These are phyloP conservation scores for Paralinhomoeus sp. DNA, from an alignment of 2,888 invertebrate species.

Conservation along the genomic window DNA sequence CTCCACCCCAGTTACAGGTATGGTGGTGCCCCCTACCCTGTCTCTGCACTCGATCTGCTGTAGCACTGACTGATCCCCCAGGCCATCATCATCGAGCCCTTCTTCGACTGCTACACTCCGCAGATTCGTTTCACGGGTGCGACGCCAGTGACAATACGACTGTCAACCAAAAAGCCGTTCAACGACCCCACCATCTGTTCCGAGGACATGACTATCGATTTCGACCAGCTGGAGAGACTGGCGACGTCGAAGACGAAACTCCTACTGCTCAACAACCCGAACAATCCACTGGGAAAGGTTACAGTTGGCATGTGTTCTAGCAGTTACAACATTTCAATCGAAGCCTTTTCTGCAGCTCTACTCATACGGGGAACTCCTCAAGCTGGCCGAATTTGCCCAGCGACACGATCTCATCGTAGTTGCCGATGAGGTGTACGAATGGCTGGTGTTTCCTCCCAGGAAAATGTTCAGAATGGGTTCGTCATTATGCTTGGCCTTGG, in stretches of 20 bases:
- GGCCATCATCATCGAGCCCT: constrained; percentile 91
- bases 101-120: constrained; percentile 89
- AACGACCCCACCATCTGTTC: too few relatives aligned
- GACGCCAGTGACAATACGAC: constrained; percentile 58
- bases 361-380: constrained; percentile 28
- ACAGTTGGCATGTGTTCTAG: constrained; percentile 26
- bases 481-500: constrained; percentile 12
- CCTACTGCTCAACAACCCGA: constrained; percentile 80
- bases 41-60: background rate
- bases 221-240: constrained; percentile 47
- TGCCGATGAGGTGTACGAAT: constrained; percentile 94
- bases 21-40: background rate
- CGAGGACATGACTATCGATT: constrained; percentile 72
- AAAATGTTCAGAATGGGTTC: constrained; percentile 67
- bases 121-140: constrained; percentile 76
- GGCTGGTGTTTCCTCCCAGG: constrained; percentile 62
- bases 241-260: constrained; percentile 66
- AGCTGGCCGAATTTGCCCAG: constrained; percentile 63
- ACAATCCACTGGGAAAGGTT: constrained; percentile 89
- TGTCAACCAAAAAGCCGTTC: constrained; percentile 24
- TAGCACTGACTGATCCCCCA: constrained; percentile 26
- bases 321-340: background rate
- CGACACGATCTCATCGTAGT: constrained; percentile 74
- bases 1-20: background rate
- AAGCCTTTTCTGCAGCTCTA: constrained; percentile 23